Evolutionary conservation across 2,888 invertebrate species (phyloP), one percentile per base, ranked within the genome.

Genomic region (Melitaea athalia): DNA sequence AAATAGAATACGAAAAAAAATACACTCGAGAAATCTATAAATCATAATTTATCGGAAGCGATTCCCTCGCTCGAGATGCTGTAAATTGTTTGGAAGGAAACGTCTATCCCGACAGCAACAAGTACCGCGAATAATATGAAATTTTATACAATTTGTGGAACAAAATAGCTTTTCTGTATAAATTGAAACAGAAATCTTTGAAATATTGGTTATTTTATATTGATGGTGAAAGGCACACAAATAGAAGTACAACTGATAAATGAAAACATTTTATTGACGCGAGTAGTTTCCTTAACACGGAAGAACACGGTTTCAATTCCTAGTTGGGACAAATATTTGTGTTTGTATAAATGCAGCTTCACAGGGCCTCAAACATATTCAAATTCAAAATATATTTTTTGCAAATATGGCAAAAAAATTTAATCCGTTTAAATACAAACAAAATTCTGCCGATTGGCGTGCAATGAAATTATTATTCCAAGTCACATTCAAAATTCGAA

Each of bases 81-180:
- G 70, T 68, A 68, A 70, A 70, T 70, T 70, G 65, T 70, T 70
- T 68, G 63, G 63, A 68, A 68, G 45, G 59, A 63, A 68, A 33
- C 63, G 68, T 63, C 59, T 60, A 52, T 38, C 63, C 43, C 42
- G 15, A 31, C 15, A 60, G 68, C 68, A 68, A 68, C 68, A 68
- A 68, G 68, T 64, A 45, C 59, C 52, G 42, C 45, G 59, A 68
- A 68, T 60, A 57, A 42, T 42, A 57, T 57, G 42, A 57, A 57
- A 42, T 42, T 57, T 57, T 57, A 57, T 57, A 57, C 57, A 57
- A 57, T 57, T 42, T 57, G n/a, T 42, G 38, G 42, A 15, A 42
- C 10, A 42, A 15, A 38, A 57, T 57, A 42, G 57, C 42, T 42
- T 42, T 15, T 15, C 12, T 15, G 38, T 57, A 42, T 42, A 15